Evolutionary conservation across 2,888 invertebrate genomes (phyloP).

Genomic region (Caenorhabditis sp.): DNA sequence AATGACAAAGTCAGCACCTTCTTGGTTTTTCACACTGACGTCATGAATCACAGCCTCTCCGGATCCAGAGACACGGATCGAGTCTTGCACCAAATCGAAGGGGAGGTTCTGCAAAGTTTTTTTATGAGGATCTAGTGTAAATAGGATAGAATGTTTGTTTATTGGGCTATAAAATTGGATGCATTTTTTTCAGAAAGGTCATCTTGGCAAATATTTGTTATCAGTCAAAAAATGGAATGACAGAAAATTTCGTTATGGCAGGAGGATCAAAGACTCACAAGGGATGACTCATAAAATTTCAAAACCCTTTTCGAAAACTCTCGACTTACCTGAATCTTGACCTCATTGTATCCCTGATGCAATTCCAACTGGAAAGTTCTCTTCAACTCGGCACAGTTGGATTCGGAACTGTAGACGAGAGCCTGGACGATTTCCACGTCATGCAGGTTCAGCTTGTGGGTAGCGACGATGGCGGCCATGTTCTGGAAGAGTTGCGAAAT

Average conservation of each 20-base stretch:
- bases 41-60: conserved; percentile 60
- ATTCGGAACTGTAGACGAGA: conserved; percentile 50
- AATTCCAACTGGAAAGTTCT: conserved; percentile 52
- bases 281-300: too few relatives aligned
- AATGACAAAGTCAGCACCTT: conserved; percentile 50
- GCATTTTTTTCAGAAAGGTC: not conserved
- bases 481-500: too few relatives aligned
- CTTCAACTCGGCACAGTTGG: conserved; percentile 56
- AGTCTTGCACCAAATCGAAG: conserved; percentile 46
- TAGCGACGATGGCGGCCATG: conserved; percentile 26
- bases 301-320: not conserved
- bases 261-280: too few relatives aligned
- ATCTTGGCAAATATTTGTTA: too few relatives aligned
- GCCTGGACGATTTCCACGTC: conserved; percentile 53
- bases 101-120: conserved; percentile 55
- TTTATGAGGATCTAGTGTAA: not conserved
- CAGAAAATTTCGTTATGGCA: too few relatives aligned
- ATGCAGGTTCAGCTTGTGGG: conserved; percentile 51
- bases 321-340: conserved; percentile 46
- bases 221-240: too few relatives aligned
- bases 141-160: not conserved
- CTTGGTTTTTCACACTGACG: conserved; percentile 54
- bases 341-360: conserved; percentile 51
- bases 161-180: too few relatives aligned
- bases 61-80: conserved; percentile 50